Conservation (phyloP, 2,888 invertebrate species). For the Aporophyla lueneburgensis region DNA sequence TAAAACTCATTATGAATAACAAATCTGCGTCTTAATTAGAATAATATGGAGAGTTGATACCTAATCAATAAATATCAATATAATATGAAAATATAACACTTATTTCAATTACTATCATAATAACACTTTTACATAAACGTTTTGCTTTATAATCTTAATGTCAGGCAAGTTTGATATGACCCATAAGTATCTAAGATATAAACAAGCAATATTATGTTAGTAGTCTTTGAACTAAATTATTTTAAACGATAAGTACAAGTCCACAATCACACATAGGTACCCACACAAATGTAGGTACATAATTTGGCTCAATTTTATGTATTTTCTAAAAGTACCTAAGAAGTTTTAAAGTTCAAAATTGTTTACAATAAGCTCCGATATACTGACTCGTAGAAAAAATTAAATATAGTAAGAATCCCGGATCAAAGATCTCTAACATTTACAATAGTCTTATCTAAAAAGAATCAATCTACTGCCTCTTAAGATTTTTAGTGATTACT, state of each 20-base stretch:
- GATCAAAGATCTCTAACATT: slow-evolving; percentile 31
- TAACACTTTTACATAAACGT: slow-evolving; percentile 38
- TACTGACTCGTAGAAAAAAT: slow-evolving; percentile 9
- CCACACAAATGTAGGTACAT: slow-evolving; percentile 2
- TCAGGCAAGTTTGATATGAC: slow-evolving; percentile 67
- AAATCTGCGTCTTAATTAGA: slow-evolving; percentile 23
- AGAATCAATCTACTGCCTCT: slow-evolving; percentile 12
- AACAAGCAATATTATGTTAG: slow-evolving; percentile 35
- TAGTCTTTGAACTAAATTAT: slow-evolving; percentile 37
- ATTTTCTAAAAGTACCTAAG: slow-evolving; percentile 9
- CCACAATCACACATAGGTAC: slow-evolving; percentile 25
- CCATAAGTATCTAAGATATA: slow-evolving; percentile 37
- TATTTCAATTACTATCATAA: slow-evolving; percentile 34
- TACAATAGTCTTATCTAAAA: slow-evolving; percentile 16
- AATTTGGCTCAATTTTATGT: slow-evolving; percentile 29
- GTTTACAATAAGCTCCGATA: slow-evolving; percentile 47
- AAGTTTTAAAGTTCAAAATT: slow-evolving; percentile 31
- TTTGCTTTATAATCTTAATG: slow-evolving; percentile 42
- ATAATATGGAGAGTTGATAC: slow-evolving; percentile 7
- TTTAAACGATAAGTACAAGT: slow-evolving; percentile 52
- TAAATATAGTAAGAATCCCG: neutral
- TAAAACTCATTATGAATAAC: slow-evolving; percentile 11
- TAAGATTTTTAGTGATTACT: slow-evolving; percentile 4
- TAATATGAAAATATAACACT: slow-evolving; percentile 47
- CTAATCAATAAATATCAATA: slow-evolving; percentile 41